Base-by-base conservation (phyloP, 1,140 invertebrate genomes). In the Trichonephila clavipes region DNA sequence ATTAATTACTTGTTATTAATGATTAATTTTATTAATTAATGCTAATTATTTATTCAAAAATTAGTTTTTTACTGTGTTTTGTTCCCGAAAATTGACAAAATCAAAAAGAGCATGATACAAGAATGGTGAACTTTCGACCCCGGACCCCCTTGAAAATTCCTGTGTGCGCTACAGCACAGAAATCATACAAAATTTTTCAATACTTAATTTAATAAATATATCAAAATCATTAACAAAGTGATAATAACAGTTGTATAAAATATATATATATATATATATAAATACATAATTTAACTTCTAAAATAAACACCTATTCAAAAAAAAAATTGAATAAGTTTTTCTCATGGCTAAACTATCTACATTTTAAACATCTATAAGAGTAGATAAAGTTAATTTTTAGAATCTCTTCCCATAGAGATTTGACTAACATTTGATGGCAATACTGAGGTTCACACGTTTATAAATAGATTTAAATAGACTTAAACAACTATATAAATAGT, bases 401-500 rank as follows among this genome's bases (percentile, higher is more conserved):
- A 77, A 92, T 61, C 40, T 64, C 89, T 92, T 85, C 66, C n/a
- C 24, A 62, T 77, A 92, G 59, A 85, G 86, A 85, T 92, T 83
- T 40, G 58, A 92, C 90, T 92, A 92, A 92, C 77, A 83, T 34
- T 91, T 91, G 24, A 66, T 92, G 81, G 77, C 62, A 92, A 92
- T 90, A 90, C 89, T 90, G 90, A 92, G 62, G 61, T 85, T 92
- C 77, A 90, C 34, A 88, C n/a, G 89, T 85, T 92, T 58, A 92
- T 64, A 92, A 92, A 92, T 85, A 92, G 81, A 85, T 61, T 90
- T 62, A 82, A 82, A 90, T 92, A 92, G 77, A 92, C 59, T 85
- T 69, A 92, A 92, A 92, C 81, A 64, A 92, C 82, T 92, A 92
- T 64, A 85, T 92, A 92, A 85, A 92, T 92, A 61, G 89, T 83